Conservation (phyloP, 1,140 invertebrate genomes). For the Nomia melanderi region DNA sequence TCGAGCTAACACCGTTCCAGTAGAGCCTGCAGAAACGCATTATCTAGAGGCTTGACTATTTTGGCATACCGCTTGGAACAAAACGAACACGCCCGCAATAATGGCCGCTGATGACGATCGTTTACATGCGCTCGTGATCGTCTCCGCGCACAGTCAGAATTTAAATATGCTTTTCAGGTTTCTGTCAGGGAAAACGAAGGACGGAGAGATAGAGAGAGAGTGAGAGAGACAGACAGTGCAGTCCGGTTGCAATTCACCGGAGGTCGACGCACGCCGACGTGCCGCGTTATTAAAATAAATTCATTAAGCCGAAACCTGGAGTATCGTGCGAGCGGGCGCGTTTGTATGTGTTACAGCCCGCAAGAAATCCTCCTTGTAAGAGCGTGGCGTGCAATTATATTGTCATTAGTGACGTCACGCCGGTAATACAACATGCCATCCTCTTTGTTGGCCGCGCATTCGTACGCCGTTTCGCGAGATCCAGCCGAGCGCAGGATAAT, state of each 20-base stretch:
- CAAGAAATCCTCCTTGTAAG: slow-evolving; percentile 57
- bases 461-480: slow-evolving; percentile 1
- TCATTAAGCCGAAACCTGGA: slow-evolving; percentile 59
- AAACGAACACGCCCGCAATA: slow-evolving; percentile 43
- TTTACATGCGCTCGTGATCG: slow-evolving; percentile 62
- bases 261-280: slow-evolving; percentile 55
- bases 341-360: slow-evolving; percentile 11
- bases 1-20: too few relatives aligned
- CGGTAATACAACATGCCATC: slow-evolving; percentile 20
- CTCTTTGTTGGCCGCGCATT: background rate
- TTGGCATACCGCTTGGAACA: slow-evolving; percentile 36
- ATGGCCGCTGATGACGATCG: slow-evolving; percentile 62
- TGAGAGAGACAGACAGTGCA: too few relatives aligned
- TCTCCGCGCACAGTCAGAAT: slow-evolving; percentile 48
- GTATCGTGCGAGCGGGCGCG: slow-evolving; percentile 23
- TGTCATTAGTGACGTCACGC: slow-evolving; percentile 68
- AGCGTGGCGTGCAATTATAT: slow-evolving; percentile 71
- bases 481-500: slow-evolving; percentile 24
- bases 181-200: background rate
- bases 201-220: background rate
- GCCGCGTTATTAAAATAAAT: slow-evolving; percentile 65
- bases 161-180: slow-evolving; percentile 55
- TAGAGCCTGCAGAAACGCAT: slow-evolving; percentile 31
- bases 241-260: slow-evolving; percentile 5
- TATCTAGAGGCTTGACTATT: slow-evolving; percentile 51